phyloP scores from a whole-genome alignment of 2,113 vertebrate genomes.

The Gorsachius goisagi region DNA sequence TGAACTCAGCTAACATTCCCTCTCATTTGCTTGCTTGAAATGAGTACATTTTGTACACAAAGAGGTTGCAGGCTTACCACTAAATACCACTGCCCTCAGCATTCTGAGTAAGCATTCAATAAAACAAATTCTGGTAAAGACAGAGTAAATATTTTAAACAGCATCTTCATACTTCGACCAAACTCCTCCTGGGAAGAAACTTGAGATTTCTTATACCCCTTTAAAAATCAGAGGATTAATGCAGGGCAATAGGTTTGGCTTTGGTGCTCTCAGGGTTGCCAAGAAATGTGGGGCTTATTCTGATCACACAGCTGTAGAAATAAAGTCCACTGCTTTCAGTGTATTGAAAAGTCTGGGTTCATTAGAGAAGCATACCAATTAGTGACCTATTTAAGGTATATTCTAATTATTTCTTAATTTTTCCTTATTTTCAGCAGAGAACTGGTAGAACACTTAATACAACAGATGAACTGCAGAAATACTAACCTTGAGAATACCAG shows the following conservation, averaged over 20 bases:
- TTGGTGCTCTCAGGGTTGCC: neutral
- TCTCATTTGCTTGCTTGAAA: neutral
- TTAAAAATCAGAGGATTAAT: neutral
- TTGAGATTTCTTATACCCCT: neutral
- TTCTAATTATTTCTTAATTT: neutral
- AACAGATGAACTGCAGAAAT: too few species aligned
- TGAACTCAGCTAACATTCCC: neutral
- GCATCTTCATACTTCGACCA: neutral
- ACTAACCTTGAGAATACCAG: neutral
- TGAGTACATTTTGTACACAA: neutral
- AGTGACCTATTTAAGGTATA: neutral
- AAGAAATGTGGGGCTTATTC: neutral
- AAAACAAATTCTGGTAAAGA: neutral
- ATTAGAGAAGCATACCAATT: neutral
- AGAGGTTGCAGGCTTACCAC: neutral
- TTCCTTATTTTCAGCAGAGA: neutral
- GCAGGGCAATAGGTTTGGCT: neutral
- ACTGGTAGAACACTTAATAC: neutral
- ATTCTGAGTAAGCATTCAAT: neutral
- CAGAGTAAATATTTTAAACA: neutral
- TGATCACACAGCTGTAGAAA: neutral
- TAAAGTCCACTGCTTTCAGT: neutral
- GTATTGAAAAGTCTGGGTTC: neutral
- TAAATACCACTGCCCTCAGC: neutral
- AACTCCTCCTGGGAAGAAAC: neutral